phyloP scores from a whole-genome alignment of 23 tunicate genomes.

The Halocynthia aurantium region DNA sequence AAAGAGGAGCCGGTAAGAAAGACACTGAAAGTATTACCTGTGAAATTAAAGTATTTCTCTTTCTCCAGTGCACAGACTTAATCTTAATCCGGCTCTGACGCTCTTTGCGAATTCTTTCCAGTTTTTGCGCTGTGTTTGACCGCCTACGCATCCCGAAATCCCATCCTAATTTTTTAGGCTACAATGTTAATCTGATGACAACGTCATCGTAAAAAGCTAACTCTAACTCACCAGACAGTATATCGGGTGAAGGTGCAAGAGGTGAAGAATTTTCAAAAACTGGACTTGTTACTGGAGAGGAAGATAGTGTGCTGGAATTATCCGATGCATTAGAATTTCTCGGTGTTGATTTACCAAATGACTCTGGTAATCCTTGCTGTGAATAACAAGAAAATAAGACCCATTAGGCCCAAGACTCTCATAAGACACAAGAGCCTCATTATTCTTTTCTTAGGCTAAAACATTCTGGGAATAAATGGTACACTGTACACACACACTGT shows the following conservation, averaged over 20 bases:
- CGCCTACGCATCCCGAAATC: constrained; percentile 81
- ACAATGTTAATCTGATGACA: no score
- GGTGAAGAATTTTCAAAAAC: neutral
- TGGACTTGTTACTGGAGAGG: no score
- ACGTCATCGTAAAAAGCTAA: neutral
- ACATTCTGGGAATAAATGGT: no score
- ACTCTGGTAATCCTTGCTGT: constrained; percentile 17
- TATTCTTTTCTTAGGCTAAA: no score
- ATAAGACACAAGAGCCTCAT: no score
- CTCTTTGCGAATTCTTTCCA: constrained; percentile 77
- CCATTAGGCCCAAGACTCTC: no score
- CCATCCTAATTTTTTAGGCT: constrained; percentile 19
- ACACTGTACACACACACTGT: no score
- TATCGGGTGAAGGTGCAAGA: constrained; percentile 87
- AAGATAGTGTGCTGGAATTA: no score
- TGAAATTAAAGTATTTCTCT: constrained; percentile 2
- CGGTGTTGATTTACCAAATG: constrained; percentile 24
- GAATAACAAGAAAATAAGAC: no score
- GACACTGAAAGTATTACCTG: neutral
- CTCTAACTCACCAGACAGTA: constrained; percentile 27
- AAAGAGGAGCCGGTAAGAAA: no score
- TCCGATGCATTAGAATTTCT: neutral
- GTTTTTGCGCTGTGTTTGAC: constrained; percentile 90
- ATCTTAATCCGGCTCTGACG: constrained; percentile 68
- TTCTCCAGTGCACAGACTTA: constrained; percentile 72